phyloP scores from a whole-genome alignment of 2,113 vertebrate species.

The Tachysurus vachellii region DNA sequence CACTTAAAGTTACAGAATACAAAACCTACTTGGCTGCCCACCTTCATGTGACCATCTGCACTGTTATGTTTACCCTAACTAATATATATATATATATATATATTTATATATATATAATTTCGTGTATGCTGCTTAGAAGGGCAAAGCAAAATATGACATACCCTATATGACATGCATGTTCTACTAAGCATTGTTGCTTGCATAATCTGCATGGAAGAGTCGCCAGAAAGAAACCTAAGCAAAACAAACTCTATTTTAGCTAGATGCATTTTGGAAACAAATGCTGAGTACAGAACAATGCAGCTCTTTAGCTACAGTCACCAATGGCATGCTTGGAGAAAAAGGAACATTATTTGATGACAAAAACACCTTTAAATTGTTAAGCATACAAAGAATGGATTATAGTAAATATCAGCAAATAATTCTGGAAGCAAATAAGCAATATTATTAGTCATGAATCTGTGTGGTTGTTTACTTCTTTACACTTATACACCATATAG shows the following conservation, averaged over 20 bases:
- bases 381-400: not conserved
- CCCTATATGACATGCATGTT: no score
- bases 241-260: not conserved
- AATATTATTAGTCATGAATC: not conserved
- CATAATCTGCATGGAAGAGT: not conserved
- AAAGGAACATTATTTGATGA: not conserved
- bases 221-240: not conserved
- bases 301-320: not conserved
- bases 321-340: not conserved
- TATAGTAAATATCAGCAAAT: not conserved
- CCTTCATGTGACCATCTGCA: conserved; percentile 10
- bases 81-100: not conserved
- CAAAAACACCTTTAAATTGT: not conserved
- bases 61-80: not conserved
- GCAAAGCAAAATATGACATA: not conserved
- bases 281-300: not conserved
- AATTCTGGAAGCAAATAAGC: not conserved
- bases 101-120: no score
- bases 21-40: not conserved
- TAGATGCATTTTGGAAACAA: not conserved
- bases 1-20: conserved; percentile 6
- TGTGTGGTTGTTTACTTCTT: no score
- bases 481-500: no score
- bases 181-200: not conserved
- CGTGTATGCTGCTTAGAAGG: not conserved